Conservation (phyloP, 2,888 invertebrate genomes). For the Masnerella sp. region DNA sequence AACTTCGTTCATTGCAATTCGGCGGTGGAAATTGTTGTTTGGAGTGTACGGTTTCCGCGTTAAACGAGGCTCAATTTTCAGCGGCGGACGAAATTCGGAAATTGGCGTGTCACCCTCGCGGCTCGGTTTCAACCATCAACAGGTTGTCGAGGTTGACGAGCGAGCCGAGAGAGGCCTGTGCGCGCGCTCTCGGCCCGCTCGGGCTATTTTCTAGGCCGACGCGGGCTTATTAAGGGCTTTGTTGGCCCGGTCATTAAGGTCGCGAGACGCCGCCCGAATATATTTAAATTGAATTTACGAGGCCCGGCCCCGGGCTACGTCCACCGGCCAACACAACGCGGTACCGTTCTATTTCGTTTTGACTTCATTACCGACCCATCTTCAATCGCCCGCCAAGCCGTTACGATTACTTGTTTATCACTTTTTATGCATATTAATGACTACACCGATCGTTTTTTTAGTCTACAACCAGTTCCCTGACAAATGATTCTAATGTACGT, state of each 20-base stretch:
- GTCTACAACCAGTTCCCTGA: too few relatives aligned
- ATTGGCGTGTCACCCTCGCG: constrained; percentile 56
- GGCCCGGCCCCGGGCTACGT: constrained; percentile 67
- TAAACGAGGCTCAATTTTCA: constrained; percentile 56
- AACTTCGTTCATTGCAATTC: constrained; percentile 50
- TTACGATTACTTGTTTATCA: constrained; percentile 27
- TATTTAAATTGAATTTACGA: constrained; percentile 76
- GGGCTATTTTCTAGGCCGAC: constrained; percentile 23
- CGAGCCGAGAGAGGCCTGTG: constrained; percentile 23
- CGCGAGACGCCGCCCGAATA: constrained; percentile 64
- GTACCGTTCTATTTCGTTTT: constrained; percentile 36
- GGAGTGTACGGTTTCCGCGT: constrained; percentile 42
- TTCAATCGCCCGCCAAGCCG: constrained; percentile 6
- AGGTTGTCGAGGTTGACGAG: constrained; percentile 59
- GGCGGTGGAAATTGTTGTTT: constrained; percentile 50
- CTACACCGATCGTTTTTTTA: too few relatives aligned
- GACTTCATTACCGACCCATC: constrained; percentile 13
- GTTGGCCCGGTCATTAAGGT: constrained; percentile 73
- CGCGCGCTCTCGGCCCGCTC: constrained; percentile 21
- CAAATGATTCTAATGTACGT: too few relatives aligned
- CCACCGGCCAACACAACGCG: constrained; percentile 22
- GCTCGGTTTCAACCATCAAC: constrained; percentile 59
- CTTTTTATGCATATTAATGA: constrained; percentile 11
- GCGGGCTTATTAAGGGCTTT: constrained; percentile 59
- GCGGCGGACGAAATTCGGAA: constrained; percentile 51